Evolutionary conservation across 2,113 vertebrate species (phyloP).

Genomic region (Bujurquina vittata): DNA sequence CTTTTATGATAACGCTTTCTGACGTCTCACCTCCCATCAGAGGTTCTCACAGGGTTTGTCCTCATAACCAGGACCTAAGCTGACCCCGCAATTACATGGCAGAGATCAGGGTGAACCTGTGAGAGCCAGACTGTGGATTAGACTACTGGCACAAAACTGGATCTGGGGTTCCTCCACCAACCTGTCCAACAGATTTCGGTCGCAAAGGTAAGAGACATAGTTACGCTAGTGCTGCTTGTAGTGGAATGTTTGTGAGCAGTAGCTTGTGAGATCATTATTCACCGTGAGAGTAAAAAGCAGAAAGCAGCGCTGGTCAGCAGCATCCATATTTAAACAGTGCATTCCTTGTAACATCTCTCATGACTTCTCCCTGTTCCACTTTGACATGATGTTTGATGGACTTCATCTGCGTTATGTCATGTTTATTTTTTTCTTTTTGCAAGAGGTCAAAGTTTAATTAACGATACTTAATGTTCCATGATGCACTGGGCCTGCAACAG

Average conservation of each 20-base stretch:
- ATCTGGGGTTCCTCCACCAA: background rate
- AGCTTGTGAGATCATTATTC: background rate
- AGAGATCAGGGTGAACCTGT: constrained; percentile 30
- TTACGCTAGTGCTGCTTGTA: background rate
- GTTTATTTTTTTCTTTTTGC: constrained; percentile 39
- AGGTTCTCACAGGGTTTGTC: background rate
- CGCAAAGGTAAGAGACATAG: background rate
- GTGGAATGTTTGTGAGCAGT: background rate
- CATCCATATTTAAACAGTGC: background rate
- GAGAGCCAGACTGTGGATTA: constrained; percentile 37
- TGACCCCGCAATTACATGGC: constrained; percentile 5
- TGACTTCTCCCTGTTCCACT: background rate
- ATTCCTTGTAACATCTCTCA: background rate
- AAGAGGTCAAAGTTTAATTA: constrained; percentile 71
- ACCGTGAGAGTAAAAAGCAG: background rate
- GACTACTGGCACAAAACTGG: constrained; percentile 7
- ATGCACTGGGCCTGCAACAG: constrained; percentile 45
- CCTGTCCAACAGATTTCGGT: background rate
- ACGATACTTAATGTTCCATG: constrained; percentile 70
- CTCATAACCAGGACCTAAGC: constrained; percentile 5
- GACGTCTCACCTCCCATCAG: too few species aligned
- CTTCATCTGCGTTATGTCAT: constrained; percentile 33
- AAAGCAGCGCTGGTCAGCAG: background rate
- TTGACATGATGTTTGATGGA: constrained; percentile 11
- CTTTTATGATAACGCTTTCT: background rate